A percentile compares a stretch with the other conserved stretches of the same genome.
Evolutionary conservation across 2,113 vertebrate species (phyloP).

Genomic region (Kobus ellipsiprymnus): DNA sequence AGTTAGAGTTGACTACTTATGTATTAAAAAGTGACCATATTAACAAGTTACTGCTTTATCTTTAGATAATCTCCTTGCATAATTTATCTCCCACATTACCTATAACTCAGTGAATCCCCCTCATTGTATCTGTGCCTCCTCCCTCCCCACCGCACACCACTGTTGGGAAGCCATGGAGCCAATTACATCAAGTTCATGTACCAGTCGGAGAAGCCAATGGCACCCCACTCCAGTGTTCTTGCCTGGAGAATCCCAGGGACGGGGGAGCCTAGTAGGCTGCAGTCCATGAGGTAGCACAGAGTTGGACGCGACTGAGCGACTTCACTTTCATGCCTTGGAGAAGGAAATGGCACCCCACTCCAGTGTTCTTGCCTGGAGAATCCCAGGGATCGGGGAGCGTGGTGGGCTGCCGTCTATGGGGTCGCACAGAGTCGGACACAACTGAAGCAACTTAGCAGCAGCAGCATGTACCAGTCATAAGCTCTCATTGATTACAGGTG

Average conservation of each 20-base stretch:
- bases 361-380: too few species aligned
- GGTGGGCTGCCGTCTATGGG: too few species aligned
- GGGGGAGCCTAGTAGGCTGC: too few species aligned
- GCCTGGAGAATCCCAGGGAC: too few species aligned
- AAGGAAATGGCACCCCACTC: too few species aligned
- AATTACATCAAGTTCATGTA: not conserved
- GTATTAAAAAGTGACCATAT: not conserved
- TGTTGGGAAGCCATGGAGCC: not conserved
- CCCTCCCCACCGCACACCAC: rapidly evolving
- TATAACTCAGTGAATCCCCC: not conserved
- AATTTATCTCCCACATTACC: not conserved
- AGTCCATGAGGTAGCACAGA: too few species aligned
- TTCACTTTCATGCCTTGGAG: too few species aligned
- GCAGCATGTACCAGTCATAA: too few species aligned
- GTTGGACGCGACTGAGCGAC: too few species aligned
- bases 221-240: not conserved
- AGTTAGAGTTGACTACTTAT: not conserved
- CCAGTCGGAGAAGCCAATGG: not conserved
- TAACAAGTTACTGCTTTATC: not conserved
- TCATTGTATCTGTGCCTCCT: not conserved
- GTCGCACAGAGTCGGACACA: rapidly evolving
- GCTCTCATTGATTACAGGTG: not conserved
- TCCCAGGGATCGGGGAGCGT: too few species aligned
- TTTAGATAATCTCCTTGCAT: not conserved
- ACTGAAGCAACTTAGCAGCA: too few species aligned